Conservation (phyloP, 2,113 vertebrate species). For the Pseudopipra pipra region DNA sequence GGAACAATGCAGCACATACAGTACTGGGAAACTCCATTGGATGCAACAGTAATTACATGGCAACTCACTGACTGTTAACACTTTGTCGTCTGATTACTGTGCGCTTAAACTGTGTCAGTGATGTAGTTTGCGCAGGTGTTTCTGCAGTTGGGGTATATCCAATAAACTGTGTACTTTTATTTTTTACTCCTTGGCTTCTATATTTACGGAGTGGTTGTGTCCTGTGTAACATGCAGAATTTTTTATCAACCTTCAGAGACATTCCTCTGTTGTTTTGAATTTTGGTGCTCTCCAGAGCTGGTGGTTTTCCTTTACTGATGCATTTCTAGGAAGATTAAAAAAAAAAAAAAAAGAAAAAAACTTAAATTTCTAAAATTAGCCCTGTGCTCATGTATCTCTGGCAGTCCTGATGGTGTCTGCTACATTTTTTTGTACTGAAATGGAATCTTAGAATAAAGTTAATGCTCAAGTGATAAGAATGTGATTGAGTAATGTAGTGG, state of each 20-base stretch:
- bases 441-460: constrained; percentile 16
- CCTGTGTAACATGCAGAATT: not conserved
- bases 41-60: constrained; percentile 2
- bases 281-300: not conserved
- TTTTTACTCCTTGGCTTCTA: not conserved
- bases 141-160: not conserved
- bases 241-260: not conserved
- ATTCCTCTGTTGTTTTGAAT: not conserved
- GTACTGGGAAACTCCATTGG: constrained; percentile 27
- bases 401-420: not conserved
- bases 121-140: not conserved
- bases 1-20: constrained; percentile 19
- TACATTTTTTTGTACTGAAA: not conserved
- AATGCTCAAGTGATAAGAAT: constrained; percentile 27
- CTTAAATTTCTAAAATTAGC: not conserved
- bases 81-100: constrained; percentile 7
- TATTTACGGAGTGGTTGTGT: not conserved
- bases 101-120: not conserved
- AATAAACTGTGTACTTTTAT: not conserved
- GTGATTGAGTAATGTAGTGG: constrained; percentile 1
- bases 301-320: not conserved
- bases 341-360: not conserved
- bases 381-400: not conserved
- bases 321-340: not conserved
- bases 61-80: constrained; percentile 46